Percentiles rank a stretch among this genome's conserved stretches.
phyloP scores from a whole-genome alignment of 2,113 vertebrate genomes.

The Progne subis region DNA sequence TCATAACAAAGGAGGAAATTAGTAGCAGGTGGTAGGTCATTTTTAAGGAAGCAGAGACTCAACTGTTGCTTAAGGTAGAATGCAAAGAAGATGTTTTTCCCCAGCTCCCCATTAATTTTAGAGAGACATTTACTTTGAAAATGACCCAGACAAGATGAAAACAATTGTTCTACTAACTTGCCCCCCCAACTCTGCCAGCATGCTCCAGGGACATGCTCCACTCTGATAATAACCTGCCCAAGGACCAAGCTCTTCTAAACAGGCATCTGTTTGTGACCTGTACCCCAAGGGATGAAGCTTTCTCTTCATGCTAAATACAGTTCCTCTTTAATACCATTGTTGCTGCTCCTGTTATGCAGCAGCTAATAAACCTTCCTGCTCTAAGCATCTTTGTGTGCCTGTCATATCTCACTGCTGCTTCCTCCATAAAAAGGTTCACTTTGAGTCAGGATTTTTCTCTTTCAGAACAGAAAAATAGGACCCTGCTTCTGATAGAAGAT shows the following conservation, averaged over 20 bases:
- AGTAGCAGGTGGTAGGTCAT: conserved; percentile 56
- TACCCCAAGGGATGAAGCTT: background rate
- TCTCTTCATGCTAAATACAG: conserved; percentile 6
- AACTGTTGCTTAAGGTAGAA: conserved; percentile 39
- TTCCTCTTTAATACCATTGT: conserved; percentile 20
- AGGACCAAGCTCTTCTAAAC: background rate
- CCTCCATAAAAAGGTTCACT: background rate
- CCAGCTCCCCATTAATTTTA: conserved; percentile 4
- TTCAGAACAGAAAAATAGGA: conserved; percentile 19
- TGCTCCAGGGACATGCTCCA: background rate
- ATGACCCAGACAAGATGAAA: background rate
- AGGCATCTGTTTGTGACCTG: background rate
- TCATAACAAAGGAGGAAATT: conserved; percentile 41
- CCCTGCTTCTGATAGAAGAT: conserved; percentile 15
- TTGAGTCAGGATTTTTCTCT: conserved; percentile 39
- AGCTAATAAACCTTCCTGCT: conserved; percentile 38
- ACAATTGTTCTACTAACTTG: background rate
- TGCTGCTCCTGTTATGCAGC: conserved; percentile 25
- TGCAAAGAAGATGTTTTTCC: background rate
- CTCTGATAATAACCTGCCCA: background rate
- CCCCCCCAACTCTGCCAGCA: background rate
- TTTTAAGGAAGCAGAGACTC: conserved; percentile 46
- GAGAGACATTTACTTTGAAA: background rate
- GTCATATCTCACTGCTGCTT: conserved; percentile 28
- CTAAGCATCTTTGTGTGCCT: conserved; percentile 41